These are phyloP conservation scores for Notolabrus celidotus DNA, from an alignment of 2,797 vertebrate genomes.

Conservation along the genomic window DNA sequence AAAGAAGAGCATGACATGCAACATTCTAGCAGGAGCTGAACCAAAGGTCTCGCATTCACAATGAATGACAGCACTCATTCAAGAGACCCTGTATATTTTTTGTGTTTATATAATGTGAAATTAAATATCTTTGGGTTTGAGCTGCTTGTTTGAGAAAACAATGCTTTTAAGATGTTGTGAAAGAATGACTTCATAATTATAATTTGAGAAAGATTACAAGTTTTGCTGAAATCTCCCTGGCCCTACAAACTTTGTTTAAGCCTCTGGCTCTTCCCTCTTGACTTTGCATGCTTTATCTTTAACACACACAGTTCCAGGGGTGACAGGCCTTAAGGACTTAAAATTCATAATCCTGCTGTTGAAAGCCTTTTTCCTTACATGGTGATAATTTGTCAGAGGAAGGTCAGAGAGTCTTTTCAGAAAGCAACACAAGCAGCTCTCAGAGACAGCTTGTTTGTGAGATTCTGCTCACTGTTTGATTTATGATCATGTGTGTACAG, in stretches of 20 bases:
- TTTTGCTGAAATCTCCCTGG: slow-evolving; percentile 19
- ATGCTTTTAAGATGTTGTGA: background rate
- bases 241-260: slow-evolving; percentile 11
- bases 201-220: slow-evolving; percentile 11
- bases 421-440: slow-evolving; percentile 21
- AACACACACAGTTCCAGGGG: slow-evolving; percentile 21
- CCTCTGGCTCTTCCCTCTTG: slow-evolving; percentile 1
- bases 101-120: background rate
- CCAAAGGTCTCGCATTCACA: background rate
- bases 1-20: background rate
- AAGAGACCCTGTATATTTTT: no score
- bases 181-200: background rate
- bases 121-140: background rate
- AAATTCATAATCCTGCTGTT: slow-evolving; percentile 22
- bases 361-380: slow-evolving; percentile 22
- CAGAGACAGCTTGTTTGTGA: slow-evolving; percentile 36
- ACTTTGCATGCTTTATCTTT: slow-evolving; percentile 26
- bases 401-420: slow-evolving; percentile 21
- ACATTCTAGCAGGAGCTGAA: background rate
- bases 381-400: slow-evolving; percentile 29
- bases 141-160: background rate
- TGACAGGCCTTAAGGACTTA: slow-evolving; percentile 27
- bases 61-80: no score
- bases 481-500: slow-evolving; percentile 23
- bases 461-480: slow-evolving; percentile 16